Base-by-base conservation (phyloP, 35 echinoderm and acorn worm genomes). In the Lytechinus variegatus region DNA sequence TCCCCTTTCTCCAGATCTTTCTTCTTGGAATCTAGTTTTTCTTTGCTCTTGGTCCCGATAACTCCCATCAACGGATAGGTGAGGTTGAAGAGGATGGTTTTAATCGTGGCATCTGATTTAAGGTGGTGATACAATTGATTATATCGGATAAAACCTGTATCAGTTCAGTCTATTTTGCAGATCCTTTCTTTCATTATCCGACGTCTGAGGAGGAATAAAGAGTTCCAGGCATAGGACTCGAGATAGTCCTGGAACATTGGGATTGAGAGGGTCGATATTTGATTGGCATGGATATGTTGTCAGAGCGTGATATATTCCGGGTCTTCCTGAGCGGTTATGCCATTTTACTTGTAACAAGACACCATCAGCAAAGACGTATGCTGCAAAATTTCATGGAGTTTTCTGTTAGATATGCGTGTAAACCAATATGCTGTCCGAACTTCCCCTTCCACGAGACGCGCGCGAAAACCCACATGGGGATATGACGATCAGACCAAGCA, bases 231-330 rank as follows among this genome's bases (percentile, higher is more conserved):
- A 24, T 90, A 90, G 88, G 54, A 93, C 52, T 24, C n/a, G 21
- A 24, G 66, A 24, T 79, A 79, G 66, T 79, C 21, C 66, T n/a
- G 92, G 92, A 57, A 54, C 27, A 93, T 27, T 53, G 92, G 57
- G 57, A 93, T 19, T 93, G 52, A 54, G 57, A 93, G 53, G 28
- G 19, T 27, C 56, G 55, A 57, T 33, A 3, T 57, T n/a, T 93
- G 92, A 93, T 93, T 93, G 92, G 92, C 92, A 93, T 93, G 92
- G 92, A 93, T 93, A 93, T 57, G 53, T 19, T 93, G 92, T 56
- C 92, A 57, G 53, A 16, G 92, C 54, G 92, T 93, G 92, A 93
- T 93, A 54, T 53, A 93, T 93, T 55, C 54, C 54, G 52, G 92
- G 55, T 93, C 52, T 93, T 93, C 92, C 92, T 10, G 21, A 93